Conservation (phyloP, 2,888 invertebrate species). For the Cosmorhoe ocellata region DNA sequence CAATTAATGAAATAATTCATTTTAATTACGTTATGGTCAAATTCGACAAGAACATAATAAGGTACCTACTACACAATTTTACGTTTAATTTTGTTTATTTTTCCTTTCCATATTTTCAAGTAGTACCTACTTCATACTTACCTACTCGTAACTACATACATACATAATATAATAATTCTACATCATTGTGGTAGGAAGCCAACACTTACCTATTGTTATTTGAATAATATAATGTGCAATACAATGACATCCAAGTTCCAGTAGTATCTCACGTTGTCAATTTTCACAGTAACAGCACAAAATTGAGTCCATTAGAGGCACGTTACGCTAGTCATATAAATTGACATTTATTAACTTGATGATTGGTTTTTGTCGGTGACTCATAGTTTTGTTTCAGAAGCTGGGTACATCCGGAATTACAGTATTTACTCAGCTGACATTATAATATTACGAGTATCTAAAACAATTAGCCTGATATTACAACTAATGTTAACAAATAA, state of each 20-base stretch:
- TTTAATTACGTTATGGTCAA: no score
- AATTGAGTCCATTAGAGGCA: conserved; percentile 17
- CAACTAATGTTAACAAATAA: neutral
- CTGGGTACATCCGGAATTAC: conserved; percentile 17
- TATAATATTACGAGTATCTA: no score
- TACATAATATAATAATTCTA: no score
- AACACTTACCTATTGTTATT: conserved; percentile 9
- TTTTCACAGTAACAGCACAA: conserved; percentile 4
- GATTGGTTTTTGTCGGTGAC: conserved; percentile 31
- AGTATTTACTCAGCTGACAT: neutral
- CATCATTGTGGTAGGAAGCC: neutral
- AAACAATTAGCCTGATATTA: no score
- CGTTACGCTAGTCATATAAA: conserved; percentile 8
- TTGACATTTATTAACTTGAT: conserved; percentile 20
- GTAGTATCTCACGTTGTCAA: conserved; percentile 5
- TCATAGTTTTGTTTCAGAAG: conserved; percentile 59
- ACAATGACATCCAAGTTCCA: neutral
- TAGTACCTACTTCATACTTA: no score
- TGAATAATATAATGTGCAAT: conserved; percentile 3
- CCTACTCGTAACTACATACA: neutral
- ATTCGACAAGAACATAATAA: no score
- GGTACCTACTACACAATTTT: no score
- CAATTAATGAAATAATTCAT: no score
- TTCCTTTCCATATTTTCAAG: no score
- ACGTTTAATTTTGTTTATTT: no score